Evolutionary conservation across 2,888 invertebrate species (phyloP), one percentile per base, ranked within the genome.

Genomic region (Holacanthella duospinosa): DNA sequence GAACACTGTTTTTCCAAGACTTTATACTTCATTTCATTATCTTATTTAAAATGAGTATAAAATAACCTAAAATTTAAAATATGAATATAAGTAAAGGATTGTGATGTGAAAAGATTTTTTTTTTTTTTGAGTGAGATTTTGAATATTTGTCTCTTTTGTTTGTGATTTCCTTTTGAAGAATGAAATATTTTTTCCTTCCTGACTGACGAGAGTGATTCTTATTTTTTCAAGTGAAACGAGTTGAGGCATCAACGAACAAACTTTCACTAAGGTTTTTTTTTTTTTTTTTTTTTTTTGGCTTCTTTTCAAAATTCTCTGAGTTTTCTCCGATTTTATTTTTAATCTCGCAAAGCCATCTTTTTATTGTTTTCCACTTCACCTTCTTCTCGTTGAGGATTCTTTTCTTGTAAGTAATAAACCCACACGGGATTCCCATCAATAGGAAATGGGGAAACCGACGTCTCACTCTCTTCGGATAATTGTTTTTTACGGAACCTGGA

Each of bases 301-400:
- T 48, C 21, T 21, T 16, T 48, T 48, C 48, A 48, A 48, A 9
- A 48, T 48, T 48, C 48, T n/a, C 48, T n/a, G n/a, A n/a, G n/a
- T n/a, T n/a, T n/a, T 48, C 48, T 48, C 36, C 36, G n/a, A 48
- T 48, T 48, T 48, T 48, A 48, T 48, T 48, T 48, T 48, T 48
- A 48, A 48, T 48, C 48, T 48, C 48, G n/a, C 16, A 48, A 21
- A 48, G 16, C 48, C 21, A 48, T 48, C 48, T 48, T 48, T 48
- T 48, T 48, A 48, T 48, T 48, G 48, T 48, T 48, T 48, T 48
- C 48, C 48, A 48, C 48, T 48, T 48, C 48, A 48, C 48, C 48
- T 48, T 48, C 48, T 21, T 21, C 48, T 48, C 48, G 48, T 4
- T n/a, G 21, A 4, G 48, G n/a, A n/a, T 48, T 21, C 48, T 48